Percentiles rank a stretch among this genome's conserved stretches.
Evolutionary conservation across 2,888 invertebrate genomes (phyloP).

Genomic region (Camponotus fellah): DNA sequence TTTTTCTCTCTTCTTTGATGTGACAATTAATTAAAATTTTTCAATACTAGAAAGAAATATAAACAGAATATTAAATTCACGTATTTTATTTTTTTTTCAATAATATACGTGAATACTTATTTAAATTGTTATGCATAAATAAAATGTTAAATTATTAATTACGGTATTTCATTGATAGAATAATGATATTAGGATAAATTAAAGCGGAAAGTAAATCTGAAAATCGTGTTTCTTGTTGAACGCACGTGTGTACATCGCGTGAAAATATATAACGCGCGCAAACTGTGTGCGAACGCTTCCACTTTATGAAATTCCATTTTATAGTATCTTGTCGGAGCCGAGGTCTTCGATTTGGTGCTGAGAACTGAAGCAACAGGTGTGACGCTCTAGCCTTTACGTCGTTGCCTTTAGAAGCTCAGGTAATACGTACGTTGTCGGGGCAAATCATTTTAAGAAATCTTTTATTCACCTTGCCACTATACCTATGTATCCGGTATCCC

Average conservation of each 20-base stretch:
- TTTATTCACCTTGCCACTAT: constrained; percentile 71
- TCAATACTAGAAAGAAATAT: not conserved
- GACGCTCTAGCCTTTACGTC: constrained; percentile 77
- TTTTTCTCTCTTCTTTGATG: not conserved
- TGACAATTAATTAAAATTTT: not conserved
- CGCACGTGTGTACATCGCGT: constrained; percentile 24
- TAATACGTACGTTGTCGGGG: constrained; percentile 80
- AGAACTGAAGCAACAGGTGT: constrained; percentile 85
- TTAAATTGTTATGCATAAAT: not conserved
- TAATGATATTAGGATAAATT: not conserved
- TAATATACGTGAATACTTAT: not conserved
- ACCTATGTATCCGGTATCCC: constrained; percentile 53
- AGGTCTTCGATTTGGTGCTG: constrained; percentile 84
- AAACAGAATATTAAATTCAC: not conserved
- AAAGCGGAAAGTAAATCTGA: constrained; percentile 16
- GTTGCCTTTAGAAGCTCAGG: constrained; percentile 81
- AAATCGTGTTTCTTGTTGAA: constrained; percentile 42
- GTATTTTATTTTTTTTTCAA: not conserved
- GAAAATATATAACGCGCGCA: constrained; percentile 58
- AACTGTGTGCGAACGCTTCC: constrained; percentile 68
- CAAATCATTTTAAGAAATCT: constrained; percentile 78
- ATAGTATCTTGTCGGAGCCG: constrained; percentile 74
- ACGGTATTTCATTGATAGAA: not conserved
- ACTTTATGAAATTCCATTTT: constrained; percentile 79
- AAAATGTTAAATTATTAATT: constrained; percentile 1